Conservation (phyloP, 2,888 invertebrate genomes). For the Exephanes ischioxanthus region DNA sequence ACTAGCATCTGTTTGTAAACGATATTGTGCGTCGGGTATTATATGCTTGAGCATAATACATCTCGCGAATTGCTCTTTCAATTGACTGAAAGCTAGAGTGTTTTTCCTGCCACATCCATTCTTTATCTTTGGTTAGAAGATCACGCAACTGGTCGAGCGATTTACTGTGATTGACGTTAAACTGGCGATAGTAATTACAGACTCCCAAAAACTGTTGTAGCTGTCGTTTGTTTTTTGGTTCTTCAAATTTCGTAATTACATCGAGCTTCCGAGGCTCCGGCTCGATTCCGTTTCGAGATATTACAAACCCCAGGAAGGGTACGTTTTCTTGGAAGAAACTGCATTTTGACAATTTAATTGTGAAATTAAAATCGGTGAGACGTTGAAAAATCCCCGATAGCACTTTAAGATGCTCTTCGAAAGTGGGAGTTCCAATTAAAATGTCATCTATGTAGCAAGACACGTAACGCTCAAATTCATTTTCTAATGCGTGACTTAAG, state of each 20-base stretch:
- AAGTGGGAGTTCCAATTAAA: too few species aligned
- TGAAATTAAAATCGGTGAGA: neutral
- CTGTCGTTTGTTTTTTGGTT: neutral
- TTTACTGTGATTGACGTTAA: neutral
- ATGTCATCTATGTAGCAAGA: too few species aligned
- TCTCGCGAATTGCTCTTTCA: neutral
- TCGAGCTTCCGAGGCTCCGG: neutral
- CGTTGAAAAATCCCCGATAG: too few species aligned
- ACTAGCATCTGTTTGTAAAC: conserved; percentile 13
- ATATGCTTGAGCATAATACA: neutral
- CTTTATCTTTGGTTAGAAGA: conserved; percentile 8
- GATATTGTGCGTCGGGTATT: conserved; percentile 21
- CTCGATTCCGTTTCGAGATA: neutral
- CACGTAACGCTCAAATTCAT: conserved; percentile 33
- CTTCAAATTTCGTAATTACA: neutral
- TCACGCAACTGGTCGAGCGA: conserved; percentile 19
- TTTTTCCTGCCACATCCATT: neutral
- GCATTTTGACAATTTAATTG: neutral
- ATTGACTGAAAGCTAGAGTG: neutral
- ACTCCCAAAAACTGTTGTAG: too few species aligned
- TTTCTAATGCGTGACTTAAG: neutral
- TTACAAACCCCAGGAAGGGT: neutral
- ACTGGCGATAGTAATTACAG: too few species aligned
- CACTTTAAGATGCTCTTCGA: neutral
- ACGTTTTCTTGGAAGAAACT: neutral